Evolutionary conservation across 1,140 invertebrate species (phyloP).

Genomic region (Hylaeus anthracinus): DNA sequence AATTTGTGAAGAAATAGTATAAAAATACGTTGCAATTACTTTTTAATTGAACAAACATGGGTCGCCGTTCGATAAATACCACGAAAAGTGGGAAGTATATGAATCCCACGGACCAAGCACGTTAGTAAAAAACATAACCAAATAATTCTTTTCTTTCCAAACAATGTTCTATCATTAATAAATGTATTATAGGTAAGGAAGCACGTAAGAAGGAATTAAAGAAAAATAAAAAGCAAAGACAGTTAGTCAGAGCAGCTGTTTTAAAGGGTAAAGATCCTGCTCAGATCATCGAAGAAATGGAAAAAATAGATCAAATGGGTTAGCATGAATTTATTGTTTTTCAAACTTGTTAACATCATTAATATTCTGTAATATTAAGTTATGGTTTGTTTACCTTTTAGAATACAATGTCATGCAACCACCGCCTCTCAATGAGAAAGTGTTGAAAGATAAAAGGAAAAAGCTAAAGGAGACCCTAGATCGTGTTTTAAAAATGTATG

Average conservation of each 20-base stretch:
- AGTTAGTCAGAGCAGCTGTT: conserved; percentile 97
- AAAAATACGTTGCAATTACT: neutral
- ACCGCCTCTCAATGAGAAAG: conserved; percentile 97
- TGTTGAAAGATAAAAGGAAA: conserved; percentile 97
- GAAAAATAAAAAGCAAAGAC: conserved; percentile 98
- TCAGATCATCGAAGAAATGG: conserved; percentile 96
- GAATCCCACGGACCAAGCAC: conserved; percentile 99
- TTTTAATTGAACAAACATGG: conserved; percentile 85
- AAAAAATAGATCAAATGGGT: conserved; percentile 99
- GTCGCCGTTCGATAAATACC: conserved; percentile 97
- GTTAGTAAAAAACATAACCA: conserved; percentile 85
- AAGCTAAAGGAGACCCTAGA: conserved; percentile 98
- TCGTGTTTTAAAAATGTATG: conserved; percentile 96
- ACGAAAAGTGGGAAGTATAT: conserved; percentile 99
- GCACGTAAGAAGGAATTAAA: conserved; percentile 98
- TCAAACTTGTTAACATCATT: conserved; percentile 4
- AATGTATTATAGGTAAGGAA: conserved; percentile 91
- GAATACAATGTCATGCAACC: conserved; percentile 97
- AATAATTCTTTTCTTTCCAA: conserved; percentile 25
- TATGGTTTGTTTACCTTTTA: conserved; percentile 78
- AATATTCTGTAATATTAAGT: conserved; percentile 9
- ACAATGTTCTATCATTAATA: conserved; percentile 44
- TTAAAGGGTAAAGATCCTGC: conserved; percentile 98
- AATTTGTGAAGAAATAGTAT: conserved; percentile 10
- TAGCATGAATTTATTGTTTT: conserved; percentile 62